Evolutionary conservation across 2,797 vertebrate species (phyloP).

Genomic region (Typhlichthys eigenmanni): DNA sequence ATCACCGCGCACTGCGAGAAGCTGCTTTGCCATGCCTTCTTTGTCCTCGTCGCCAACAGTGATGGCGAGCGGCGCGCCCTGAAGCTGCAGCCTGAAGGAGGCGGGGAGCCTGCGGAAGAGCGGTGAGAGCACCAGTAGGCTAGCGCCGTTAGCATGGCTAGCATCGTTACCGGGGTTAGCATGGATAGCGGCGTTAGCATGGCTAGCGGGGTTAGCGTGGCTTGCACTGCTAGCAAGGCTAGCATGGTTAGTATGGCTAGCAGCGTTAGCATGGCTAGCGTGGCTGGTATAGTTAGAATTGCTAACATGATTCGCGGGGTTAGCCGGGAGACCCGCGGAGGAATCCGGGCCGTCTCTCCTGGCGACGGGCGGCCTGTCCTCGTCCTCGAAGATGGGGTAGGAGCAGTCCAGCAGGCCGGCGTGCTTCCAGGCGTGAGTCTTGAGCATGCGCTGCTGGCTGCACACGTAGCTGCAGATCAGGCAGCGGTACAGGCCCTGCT

Average conservation of each 20-base stretch:
- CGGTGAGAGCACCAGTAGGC: conserved; percentile 63
- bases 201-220: neutral
- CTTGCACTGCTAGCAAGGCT: no score
- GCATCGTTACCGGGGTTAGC: neutral
- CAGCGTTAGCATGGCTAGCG: neutral
- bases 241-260: neutral
- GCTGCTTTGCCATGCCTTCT: conserved; percentile 30
- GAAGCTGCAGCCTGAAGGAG: conserved; percentile 82
- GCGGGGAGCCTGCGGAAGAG: conserved; percentile 62
- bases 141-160: neutral
- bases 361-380: conserved; percentile 64
- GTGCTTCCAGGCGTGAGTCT: conserved; percentile 98
- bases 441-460: conserved; percentile 94
- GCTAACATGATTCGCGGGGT: neutral
- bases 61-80: conserved; percentile 63
- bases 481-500: conserved; percentile 92
- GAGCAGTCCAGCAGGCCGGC: conserved; percentile 94
- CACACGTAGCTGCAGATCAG: conserved; percentile 97
- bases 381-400: conserved; percentile 94
- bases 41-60: conserved; percentile 35
- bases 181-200: no score
- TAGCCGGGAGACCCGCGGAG: conserved; percentile 6
- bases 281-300: no score
- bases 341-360: conserved; percentile 64
- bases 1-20: conserved; percentile 33